These are phyloP conservation scores for Sebastes iracundus DNA, from an alignment of 2,797 vertebrate genomes.

Conservation along the genomic window DNA sequence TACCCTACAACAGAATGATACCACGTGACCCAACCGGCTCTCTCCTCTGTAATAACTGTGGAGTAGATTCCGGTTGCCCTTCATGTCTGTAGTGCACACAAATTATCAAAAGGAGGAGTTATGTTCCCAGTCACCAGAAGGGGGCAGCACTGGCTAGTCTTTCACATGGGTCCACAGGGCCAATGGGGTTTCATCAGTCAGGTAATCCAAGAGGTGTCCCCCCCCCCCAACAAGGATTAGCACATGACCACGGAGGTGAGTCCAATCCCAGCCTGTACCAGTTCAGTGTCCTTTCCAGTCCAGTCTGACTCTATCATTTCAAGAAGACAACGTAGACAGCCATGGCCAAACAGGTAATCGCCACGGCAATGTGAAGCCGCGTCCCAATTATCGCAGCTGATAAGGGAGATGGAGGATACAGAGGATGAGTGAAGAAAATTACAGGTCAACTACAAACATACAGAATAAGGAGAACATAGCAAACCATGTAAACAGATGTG, in stretches of 20 bases:
- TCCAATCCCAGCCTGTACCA: conserved; percentile 32
- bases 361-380: conserved; percentile 90
- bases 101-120: conserved; percentile 30
- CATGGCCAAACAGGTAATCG: conserved; percentile 89
- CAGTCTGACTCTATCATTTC: conserved; percentile 78
- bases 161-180: conserved; percentile 42
- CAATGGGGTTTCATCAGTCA: conserved; percentile 42
- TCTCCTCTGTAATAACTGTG: conserved; percentile 29
- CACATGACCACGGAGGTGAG: conserved; percentile 29
- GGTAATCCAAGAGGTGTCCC: conserved; percentile 58
- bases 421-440: background rate
- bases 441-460: background rate
- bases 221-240: conserved; percentile 22
- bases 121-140: conserved; percentile 58
- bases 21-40: conserved; percentile 24
- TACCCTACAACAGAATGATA: conserved; percentile 45
- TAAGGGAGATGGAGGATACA: background rate
- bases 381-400: conserved; percentile 93
- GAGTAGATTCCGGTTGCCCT: conserved; percentile 36
- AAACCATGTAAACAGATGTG: background rate
- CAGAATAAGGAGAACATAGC: background rate
- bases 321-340: conserved; percentile 91
- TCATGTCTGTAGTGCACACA: conserved; percentile 50
- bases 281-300: conserved; percentile 40
- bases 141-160: conserved; percentile 55